phyloP scores from a whole-genome alignment of 1,140 invertebrate species.

The Episyrphus balteatus region DNA sequence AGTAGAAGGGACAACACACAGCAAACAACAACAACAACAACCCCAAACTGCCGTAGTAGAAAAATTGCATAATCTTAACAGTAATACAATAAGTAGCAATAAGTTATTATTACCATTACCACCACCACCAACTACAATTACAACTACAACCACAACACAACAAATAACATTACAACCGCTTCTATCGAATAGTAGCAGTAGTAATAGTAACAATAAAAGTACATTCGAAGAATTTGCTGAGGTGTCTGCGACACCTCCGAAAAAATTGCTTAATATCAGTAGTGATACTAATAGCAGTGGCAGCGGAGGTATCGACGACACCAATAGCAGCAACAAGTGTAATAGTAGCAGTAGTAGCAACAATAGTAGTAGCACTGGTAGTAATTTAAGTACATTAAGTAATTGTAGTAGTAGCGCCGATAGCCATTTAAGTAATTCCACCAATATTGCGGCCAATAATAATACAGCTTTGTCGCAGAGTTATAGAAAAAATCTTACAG shows the following conservation, averaged over 20 bases:
- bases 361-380: conserved; percentile 3
- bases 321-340: conserved; percentile 1
- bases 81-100: conserved; percentile 1
- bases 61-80: background rate
- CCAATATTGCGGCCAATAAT: background rate
- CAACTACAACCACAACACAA: conserved; percentile 4
- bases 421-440: conserved; percentile 12
- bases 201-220: conserved; percentile 20
- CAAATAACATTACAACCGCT: background rate
- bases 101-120: conserved; percentile 9
- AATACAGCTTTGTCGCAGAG: conserved; percentile 12
- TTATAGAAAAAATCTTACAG: conserved; percentile 31
- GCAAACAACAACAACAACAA: background rate
- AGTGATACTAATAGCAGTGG: conserved; percentile 9
- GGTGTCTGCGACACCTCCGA: too few relatives aligned
- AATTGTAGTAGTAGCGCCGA: conserved; percentile 2
- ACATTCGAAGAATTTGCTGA: conserved; percentile 9
- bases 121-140: conserved; percentile 18
- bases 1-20: conserved; percentile 7
- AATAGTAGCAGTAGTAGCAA: conserved; percentile 5
- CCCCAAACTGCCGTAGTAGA: background rate
- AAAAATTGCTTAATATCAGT: too few relatives aligned
- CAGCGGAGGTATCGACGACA: conserved; percentile 7
- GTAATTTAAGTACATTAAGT: conserved; percentile 6
- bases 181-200: conserved; percentile 32